Evolutionary conservation across 2,888 invertebrate genomes (phyloP).

Genomic region (Parnassius glacialis): DNA sequence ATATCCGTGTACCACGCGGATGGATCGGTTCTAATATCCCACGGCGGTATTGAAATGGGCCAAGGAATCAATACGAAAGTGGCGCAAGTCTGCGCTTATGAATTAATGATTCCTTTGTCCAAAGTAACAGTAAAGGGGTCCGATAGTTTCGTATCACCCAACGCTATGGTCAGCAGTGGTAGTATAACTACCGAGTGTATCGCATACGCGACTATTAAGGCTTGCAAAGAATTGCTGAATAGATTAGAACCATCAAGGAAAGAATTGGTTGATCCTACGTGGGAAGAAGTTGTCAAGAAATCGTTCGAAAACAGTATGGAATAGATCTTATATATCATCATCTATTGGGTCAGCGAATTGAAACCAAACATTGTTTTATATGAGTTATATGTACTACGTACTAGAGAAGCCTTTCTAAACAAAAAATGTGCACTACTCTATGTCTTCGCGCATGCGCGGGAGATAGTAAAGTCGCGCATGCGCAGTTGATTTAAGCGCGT

Average conservation of each 20-base stretch:
- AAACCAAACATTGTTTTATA: no score
- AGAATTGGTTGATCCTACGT: slow-evolving; percentile 64
- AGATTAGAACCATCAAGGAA: slow-evolving; percentile 66
- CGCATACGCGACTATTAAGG: slow-evolving; percentile 78
- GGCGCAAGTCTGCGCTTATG: slow-evolving; percentile 86
- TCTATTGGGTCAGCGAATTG: no score
- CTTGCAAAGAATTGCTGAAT: slow-evolving; percentile 70
- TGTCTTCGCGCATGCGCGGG: no score
- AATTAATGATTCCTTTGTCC: slow-evolving; percentile 83
- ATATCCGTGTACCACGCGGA: slow-evolving; percentile 85
- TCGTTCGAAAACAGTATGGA: slow-evolving; percentile 65
- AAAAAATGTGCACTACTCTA: no score
- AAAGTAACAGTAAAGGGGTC: slow-evolving; percentile 82
- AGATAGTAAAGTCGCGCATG: no score
- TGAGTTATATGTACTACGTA: no score
- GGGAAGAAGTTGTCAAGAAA: slow-evolving; percentile 74
- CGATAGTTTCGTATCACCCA: slow-evolving; percentile 84
- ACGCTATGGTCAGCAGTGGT: slow-evolving; percentile 85
- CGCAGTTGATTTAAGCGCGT: no score
- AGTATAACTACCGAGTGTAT: slow-evolving; percentile 87
- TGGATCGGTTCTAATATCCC: slow-evolving; percentile 84
- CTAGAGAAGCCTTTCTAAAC: no score
- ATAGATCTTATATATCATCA: no score
- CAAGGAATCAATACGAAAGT: slow-evolving; percentile 87
- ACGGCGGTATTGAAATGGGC: slow-evolving; percentile 87